Evolutionary conservation across 1,140 invertebrate species (phyloP).

Genomic region (Zaprionus africanus): DNA sequence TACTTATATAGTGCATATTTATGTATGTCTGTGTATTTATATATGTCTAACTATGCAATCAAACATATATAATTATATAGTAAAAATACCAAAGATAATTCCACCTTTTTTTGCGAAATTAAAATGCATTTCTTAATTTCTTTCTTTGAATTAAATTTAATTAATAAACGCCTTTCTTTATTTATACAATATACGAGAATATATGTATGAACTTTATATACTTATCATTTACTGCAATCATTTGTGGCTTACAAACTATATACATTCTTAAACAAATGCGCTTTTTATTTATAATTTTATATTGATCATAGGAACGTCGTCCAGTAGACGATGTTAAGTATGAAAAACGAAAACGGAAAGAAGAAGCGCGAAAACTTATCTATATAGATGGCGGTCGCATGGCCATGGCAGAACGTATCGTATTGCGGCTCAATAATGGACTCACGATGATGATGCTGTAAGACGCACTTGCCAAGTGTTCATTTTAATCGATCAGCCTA

Average conservation of each 20-base stretch:
- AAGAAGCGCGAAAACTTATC: constrained; percentile 94
- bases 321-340: constrained; percentile 95
- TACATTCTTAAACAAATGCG: constrained; percentile 84
- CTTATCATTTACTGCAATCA: constrained; percentile 69
- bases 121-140: constrained; percentile 76
- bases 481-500: constrained; percentile 25
- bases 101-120: constrained; percentile 81
- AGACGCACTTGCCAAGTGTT: constrained; percentile 25
- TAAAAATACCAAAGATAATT: constrained; percentile 81
- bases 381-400: constrained; percentile 93
- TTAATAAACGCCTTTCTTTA: constrained; percentile 74
- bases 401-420: constrained; percentile 92
- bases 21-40: constrained; percentile 53
- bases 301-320: constrained; percentile 89
- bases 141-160: constrained; percentile 70
- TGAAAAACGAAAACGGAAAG: constrained; percentile 94
- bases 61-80: constrained; percentile 67
- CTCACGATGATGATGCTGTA: constrained; percentile 85
- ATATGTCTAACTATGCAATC: constrained; percentile 42
- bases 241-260: constrained; percentile 77
- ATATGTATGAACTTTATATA: constrained; percentile 61
- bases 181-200: constrained; percentile 68
- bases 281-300: constrained; percentile 57
- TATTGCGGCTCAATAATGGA: constrained; percentile 88
- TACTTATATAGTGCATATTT: constrained; percentile 36